Conservation (phyloP, 64 coral and sea anemone genomes). For the Anthopleura sola region DNA sequence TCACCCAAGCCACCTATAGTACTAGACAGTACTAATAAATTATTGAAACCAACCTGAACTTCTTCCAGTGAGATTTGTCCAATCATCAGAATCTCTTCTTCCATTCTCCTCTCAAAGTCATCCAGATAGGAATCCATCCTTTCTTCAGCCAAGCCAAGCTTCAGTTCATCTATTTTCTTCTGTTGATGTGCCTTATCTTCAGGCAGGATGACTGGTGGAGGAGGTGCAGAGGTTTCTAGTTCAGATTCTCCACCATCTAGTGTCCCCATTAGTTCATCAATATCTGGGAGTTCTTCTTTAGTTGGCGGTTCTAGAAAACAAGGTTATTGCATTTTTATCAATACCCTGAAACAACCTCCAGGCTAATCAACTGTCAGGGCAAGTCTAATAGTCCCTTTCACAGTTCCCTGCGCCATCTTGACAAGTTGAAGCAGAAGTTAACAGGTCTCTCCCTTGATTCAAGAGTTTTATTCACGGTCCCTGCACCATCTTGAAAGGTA, state of each 20-base stretch:
- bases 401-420: no score
- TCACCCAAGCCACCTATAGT: no score
- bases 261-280: constrained; percentile 85
- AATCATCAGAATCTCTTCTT: constrained; percentile 95
- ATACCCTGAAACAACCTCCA: no score
- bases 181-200: constrained; percentile 82
- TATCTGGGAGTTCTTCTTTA: constrained; percentile 78
- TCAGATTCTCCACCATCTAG: constrained; percentile 82
- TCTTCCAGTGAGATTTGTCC: constrained; percentile 94
- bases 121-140: constrained; percentile 78
- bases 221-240: constrained; percentile 65
- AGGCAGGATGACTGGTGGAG: constrained; percentile 66
- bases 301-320: constrained; percentile 27
- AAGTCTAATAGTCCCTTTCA: no score
- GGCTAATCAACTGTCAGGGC: no score
- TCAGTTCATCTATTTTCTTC: constrained; percentile 77
- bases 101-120: constrained; percentile 90
- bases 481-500: no score
- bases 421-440: no score
- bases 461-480: no score
- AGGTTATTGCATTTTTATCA: not conserved
- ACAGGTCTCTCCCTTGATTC: no score
- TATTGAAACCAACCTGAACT: constrained; percentile 68
- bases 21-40: no score
- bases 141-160: constrained; percentile 81